Percentiles rank a stretch among this genome's conserved stretches.
Evolutionary conservation across 2,113 vertebrate species (phyloP).

Genomic region (Passer montanus): DNA sequence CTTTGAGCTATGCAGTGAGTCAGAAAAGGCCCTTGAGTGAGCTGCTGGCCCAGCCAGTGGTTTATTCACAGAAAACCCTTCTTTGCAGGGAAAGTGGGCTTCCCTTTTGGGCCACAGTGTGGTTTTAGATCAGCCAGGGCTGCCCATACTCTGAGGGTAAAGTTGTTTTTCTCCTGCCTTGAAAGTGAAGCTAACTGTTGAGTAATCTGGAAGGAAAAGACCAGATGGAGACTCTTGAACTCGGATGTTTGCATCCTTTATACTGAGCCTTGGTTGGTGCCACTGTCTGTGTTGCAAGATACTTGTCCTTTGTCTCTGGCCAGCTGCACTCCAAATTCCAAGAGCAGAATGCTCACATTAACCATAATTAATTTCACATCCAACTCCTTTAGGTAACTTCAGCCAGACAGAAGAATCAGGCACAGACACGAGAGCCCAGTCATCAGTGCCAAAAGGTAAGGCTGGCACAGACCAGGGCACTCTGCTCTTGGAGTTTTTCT

Average conservation of each 20-base stretch:
- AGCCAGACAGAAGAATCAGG: neutral
- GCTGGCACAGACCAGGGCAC: neutral
- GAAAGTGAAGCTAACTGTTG: neutral
- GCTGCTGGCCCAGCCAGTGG: neutral
- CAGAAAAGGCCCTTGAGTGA: neutral
- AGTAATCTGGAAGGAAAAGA: neutral
- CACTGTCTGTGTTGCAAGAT: neutral
- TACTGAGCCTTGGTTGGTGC: neutral
- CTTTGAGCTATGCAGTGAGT: neutral
- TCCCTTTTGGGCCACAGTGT: neutral
- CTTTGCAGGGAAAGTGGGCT: neutral
- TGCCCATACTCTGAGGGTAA: rapidly evolving
- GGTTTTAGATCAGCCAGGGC: neutral
- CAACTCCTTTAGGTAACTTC: neutral
- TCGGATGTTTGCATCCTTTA: neutral
- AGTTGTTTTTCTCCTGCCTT: neutral
- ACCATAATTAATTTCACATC: neutral
- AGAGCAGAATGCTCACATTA: neutral
- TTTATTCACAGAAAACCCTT: neutral
- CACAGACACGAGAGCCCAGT: neutral
- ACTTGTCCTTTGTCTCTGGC: neutral
- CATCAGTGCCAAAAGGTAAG: neutral
- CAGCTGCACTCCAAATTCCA: neutral
- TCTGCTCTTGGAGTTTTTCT: neutral
- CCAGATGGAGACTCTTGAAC: neutral